These are phyloP conservation scores for Holcopasites calliopsidis DNA, from an alignment of 1,140 invertebrate genomes.

Conservation along the genomic window DNA sequence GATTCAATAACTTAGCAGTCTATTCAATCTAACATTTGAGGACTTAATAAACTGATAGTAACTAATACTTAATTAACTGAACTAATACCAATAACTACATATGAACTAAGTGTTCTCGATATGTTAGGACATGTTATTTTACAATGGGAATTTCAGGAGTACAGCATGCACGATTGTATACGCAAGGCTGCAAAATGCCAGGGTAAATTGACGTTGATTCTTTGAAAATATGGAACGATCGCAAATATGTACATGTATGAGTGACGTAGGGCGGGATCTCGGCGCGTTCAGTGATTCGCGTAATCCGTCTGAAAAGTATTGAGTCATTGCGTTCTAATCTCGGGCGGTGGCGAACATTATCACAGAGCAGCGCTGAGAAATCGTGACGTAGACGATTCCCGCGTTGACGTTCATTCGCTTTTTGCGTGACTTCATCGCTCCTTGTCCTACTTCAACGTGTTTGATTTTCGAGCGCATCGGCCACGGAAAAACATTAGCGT, in stretches of 20 bases:
- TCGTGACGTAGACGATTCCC: conserved; percentile 15
- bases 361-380: neutral
- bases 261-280: conserved; percentile 42
- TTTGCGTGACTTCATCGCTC: conserved; percentile 30
- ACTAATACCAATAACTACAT: too few relatives aligned
- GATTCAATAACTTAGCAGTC: too few relatives aligned
- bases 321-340: conserved; percentile 37
- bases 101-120: too few relatives aligned
- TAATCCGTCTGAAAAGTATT: conserved; percentile 15
- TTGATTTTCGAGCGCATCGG: conserved; percentile 2
- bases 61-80: too few relatives aligned
- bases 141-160: neutral
- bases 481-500: neutral
- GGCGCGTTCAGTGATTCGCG: neutral
- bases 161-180: too few relatives aligned
- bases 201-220: neutral
- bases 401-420: neutral
- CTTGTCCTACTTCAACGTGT: conserved; percentile 41
- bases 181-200: neutral
- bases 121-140: too few relatives aligned
- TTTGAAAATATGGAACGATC: neutral
- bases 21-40: too few relatives aligned
- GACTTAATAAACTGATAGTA: too few relatives aligned
- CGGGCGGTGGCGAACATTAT: neutral
- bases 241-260: neutral